Percentiles rank a stretch among this genome's conserved stretches.
phyloP scores from a whole-genome alignment of 2,113 vertebrate species.

The Salminus brasiliensis region DNA sequence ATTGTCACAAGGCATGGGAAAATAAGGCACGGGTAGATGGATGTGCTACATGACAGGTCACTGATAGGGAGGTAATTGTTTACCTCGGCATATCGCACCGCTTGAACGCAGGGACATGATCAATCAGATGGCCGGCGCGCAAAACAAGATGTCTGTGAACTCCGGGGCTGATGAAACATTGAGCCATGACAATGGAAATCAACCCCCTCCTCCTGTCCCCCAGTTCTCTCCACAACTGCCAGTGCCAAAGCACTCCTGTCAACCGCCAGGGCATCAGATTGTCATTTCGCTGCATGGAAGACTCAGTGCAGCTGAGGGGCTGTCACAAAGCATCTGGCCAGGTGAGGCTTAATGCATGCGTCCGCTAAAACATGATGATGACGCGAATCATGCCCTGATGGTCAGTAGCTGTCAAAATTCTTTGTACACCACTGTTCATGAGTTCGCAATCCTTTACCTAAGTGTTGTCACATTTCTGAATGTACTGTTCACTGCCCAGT shows the following conservation, averaged over 20 bases:
- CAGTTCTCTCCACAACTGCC: background rate
- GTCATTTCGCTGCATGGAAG: background rate
- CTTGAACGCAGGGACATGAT: conserved; percentile 16
- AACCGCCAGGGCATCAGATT: background rate
- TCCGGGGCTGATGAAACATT: conserved; percentile 1
- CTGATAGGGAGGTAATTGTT: conserved; percentile 52
- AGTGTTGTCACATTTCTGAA: too few relatives aligned
- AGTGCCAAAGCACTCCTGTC: background rate
- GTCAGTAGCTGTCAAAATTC: background rate
- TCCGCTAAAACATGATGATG: background rate
- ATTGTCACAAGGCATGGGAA: conserved; percentile 33
- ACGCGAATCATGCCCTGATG: background rate
- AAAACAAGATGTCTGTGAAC: conserved; percentile 40
- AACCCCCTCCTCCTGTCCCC: background rate
- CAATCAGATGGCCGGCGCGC: conserved; percentile 41
- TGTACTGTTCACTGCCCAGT: too few relatives aligned
- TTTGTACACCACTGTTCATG: background rate
- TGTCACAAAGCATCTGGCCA: background rate
- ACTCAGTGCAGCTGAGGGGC: background rate
- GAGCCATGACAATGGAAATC: conserved; percentile 23
- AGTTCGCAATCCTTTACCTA: too few relatives aligned
- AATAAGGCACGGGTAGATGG: conserved; percentile 35
- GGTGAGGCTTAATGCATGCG: background rate
- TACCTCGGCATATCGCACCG: conserved; percentile 32
- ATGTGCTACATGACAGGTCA: conserved; percentile 48